phyloP scores from a whole-genome alignment of 2,888 invertebrate genomes.

The Anoplius nigerrimus region DNA sequence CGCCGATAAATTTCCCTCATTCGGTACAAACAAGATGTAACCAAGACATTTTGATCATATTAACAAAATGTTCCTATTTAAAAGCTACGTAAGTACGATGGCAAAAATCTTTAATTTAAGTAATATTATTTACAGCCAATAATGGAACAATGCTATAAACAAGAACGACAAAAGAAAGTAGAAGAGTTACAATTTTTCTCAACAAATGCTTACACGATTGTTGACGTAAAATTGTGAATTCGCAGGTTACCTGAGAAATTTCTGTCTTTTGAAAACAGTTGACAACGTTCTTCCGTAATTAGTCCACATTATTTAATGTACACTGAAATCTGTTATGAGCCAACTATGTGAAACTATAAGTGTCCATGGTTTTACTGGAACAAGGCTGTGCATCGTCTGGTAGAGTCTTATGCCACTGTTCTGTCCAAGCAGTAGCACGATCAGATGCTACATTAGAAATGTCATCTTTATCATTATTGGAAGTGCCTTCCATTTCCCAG shows the following conservation, averaged over 20 bases:
- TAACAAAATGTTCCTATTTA: neutral
- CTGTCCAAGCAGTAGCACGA: constrained; percentile 66
- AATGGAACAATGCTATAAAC: constrained; percentile 7
- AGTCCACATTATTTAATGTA: constrained; percentile 29
- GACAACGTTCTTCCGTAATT: constrained; percentile 37
- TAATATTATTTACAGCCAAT: constrained; percentile 17
- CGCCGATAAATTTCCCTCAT: neutral
- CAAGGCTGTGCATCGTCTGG: constrained; percentile 72
- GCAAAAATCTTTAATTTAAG: constrained; percentile 20
- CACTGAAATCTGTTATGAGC: constrained; percentile 30
- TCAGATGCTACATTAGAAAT: constrained; percentile 57
- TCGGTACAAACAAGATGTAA: neutral
- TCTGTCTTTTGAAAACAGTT: constrained; percentile 40
- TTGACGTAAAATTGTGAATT: constrained; percentile 20
- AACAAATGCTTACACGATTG: too few relatives aligned
- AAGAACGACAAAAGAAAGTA: too few relatives aligned
- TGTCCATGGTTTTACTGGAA: constrained; percentile 71
- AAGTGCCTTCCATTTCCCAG: constrained; percentile 65
- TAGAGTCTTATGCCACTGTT: constrained; percentile 64
- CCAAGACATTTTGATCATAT: neutral
- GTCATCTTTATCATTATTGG: constrained; percentile 58
- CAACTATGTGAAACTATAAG: constrained; percentile 68
- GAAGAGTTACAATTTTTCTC: too few relatives aligned
- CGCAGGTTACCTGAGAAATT: constrained; percentile 35
- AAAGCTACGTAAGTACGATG: constrained; percentile 16